phyloP scores from a whole-genome alignment of 2,888 invertebrate species.

The Tortrix viridana region DNA sequence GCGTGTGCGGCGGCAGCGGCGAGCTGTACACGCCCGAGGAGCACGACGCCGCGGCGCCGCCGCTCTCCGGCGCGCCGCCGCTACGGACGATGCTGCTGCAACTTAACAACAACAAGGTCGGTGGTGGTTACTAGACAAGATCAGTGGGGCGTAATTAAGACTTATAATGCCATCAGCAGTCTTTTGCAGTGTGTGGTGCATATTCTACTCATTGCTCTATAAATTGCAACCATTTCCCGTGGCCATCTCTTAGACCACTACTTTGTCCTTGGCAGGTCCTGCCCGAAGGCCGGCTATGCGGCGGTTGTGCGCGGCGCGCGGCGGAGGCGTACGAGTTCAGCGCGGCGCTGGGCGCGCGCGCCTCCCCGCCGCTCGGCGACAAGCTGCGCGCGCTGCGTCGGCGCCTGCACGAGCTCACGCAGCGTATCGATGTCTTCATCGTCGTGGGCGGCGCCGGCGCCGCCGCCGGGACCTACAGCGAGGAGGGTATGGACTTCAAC shows the following conservation, averaged over 20 bases:
- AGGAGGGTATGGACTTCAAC: conserved; percentile 54
- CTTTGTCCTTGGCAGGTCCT: conserved; percentile 56
- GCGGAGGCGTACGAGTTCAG: conserved; percentile 70
- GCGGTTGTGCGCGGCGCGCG: conserved; percentile 62
- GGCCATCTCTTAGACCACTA: too few relatives aligned
- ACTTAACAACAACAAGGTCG: conserved; percentile 72
- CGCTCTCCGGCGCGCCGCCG: conserved; percentile 54
- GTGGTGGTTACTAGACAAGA: too few relatives aligned
- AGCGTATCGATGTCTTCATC: conserved; percentile 78
- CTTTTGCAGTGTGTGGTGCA: too few relatives aligned
- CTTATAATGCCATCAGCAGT: too few relatives aligned
- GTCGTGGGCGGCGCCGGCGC: conserved; percentile 69
- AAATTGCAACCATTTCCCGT: background rate
- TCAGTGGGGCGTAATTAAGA: too few relatives aligned
- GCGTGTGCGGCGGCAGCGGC: conserved; percentile 63
- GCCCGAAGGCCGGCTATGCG: conserved; percentile 68
- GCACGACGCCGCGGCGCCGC: conserved; percentile 62
- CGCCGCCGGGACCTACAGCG: conserved; percentile 64
- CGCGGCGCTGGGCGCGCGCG: conserved; percentile 52
- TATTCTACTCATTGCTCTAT: too few relatives aligned
- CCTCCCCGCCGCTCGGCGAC: conserved; percentile 68
- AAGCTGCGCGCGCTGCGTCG: conserved; percentile 71
- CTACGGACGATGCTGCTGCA: conserved; percentile 72
- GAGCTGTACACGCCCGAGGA: conserved; percentile 71
- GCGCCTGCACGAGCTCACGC: conserved; percentile 70